A percentile compares a stretch with the other conserved stretches of the same genome.
phyloP scores from a whole-genome alignment of 2,888 invertebrate species.

The Tachina fera region DNA sequence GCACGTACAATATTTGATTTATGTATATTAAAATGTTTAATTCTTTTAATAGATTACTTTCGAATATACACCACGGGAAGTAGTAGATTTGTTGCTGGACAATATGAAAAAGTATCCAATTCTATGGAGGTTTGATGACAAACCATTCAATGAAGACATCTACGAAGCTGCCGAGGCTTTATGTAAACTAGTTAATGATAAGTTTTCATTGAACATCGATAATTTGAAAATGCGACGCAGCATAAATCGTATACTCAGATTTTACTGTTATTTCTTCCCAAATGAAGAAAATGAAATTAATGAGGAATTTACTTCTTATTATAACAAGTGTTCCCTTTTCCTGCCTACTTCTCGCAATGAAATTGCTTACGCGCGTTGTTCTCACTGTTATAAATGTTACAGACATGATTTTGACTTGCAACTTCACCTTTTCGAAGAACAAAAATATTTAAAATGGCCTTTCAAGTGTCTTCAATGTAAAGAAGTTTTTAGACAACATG shows the following conservation, averaged over 20 bases:
- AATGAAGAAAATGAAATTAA: conserved; percentile 28
- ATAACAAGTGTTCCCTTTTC: conserved; percentile 32
- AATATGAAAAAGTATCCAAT: conserved; percentile 41
- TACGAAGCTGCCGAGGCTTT: conserved; percentile 25
- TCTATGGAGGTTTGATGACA: conserved; percentile 38
- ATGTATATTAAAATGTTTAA: background rate
- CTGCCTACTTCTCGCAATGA: background rate
- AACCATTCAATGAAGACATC: conserved; percentile 23
- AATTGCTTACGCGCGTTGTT: conserved; percentile 30
- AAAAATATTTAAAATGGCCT: conserved; percentile 21
- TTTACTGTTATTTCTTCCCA: conserved; percentile 38
- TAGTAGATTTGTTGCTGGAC: conserved; percentile 39
- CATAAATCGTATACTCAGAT: conserved; percentile 44
- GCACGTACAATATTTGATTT: background rate
- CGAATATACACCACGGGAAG: conserved; percentile 30
- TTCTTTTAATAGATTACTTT: conserved; percentile 29
- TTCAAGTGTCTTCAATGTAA: conserved; percentile 49
- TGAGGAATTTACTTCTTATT: conserved; percentile 21
- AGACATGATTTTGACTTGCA: conserved; percentile 22
- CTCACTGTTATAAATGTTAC: conserved; percentile 38
- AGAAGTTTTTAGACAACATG: conserved; percentile 23
- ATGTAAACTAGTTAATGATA: conserved; percentile 30
- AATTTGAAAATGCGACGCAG: conserved; percentile 46
- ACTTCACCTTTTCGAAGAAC: conserved; percentile 15
- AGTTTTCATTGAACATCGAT: conserved; percentile 34